phyloP scores from a whole-genome alignment of 2,113 vertebrate species.

The Caloenas nicobarica region DNA sequence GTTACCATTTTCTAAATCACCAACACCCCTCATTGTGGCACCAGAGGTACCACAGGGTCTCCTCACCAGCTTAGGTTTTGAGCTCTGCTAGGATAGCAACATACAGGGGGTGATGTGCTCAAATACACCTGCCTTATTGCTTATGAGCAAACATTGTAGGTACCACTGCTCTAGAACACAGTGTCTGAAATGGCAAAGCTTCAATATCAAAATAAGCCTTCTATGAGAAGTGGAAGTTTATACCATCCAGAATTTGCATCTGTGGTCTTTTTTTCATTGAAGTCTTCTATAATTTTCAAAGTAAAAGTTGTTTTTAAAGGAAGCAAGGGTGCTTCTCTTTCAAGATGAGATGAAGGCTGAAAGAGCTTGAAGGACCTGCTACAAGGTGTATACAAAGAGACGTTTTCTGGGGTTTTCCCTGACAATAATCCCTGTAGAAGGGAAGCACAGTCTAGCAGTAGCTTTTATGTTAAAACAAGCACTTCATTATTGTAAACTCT shows the following conservation, averaged over 20 bases:
- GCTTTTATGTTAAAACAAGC: conserved; percentile 66
- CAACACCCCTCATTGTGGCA: neutral
- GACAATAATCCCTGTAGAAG: conserved; percentile 58
- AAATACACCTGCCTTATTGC: neutral
- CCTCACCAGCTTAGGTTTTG: neutral
- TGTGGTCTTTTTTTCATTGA: conserved; percentile 12
- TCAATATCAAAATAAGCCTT: conserved; percentile 28
- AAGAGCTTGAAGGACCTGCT: conserved; percentile 40
- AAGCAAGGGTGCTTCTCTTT: conserved; percentile 42
- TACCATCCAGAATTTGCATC: neutral
- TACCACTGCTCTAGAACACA: conserved; percentile 32
- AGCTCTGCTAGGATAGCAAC: neutral
- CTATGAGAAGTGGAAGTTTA: conserved; percentile 18
- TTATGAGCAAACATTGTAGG: neutral
- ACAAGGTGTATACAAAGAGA: conserved; percentile 57
- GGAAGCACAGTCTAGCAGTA: conserved; percentile 52
- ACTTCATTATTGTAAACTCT: conserved; percentile 67
- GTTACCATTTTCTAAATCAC: accelerated
- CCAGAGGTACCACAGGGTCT: neutral
- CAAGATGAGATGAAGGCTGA: conserved; percentile 59
- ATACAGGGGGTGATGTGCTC: neutral
- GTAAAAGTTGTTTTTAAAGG: conserved; percentile 55
- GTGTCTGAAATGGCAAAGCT: conserved; percentile 1
- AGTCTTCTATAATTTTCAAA: conserved; percentile 59
- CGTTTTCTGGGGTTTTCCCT: conserved; percentile 59